Evolutionary conservation across 2,797 vertebrate genomes (phyloP), one percentile per base, ranked within the genome.

Genomic region (Sus cebifrons): DNA sequence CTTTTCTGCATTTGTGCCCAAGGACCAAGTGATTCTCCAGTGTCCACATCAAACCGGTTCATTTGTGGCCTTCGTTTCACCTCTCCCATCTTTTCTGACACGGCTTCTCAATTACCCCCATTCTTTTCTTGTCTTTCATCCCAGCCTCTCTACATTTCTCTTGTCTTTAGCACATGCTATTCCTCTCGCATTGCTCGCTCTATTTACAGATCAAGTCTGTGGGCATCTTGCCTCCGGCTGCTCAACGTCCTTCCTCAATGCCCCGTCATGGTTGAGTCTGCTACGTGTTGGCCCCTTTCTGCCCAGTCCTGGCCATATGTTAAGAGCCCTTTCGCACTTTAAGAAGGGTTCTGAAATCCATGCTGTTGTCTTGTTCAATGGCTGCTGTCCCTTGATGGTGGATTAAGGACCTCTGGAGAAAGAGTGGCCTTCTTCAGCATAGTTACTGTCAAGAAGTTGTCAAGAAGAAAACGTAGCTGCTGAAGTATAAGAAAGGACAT

Each of bases 381-480:
- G 93, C 29, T 86, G 13, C 2, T 58, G 16, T 81, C 67, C 78
- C 15, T 62, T 56, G 27, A 56, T 60, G 62, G 14, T 86, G n/a
- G 58, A 12, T 23, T 36, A 3, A 54, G 40, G 25, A 78, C 49
- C 16, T 44, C 6, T 49, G 74, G 78, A 78, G 40, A 23, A 85
- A 18, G 81, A 56, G 32, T 32, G 44, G 7, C 81, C 44, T 95
- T 89, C 73, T n/a, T 77, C 29, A 32, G 40, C 64, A 74, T 60
- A 40, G 2, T 65, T 73, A 60, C 21, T 44, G 18, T 82, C 15
- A 92, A 73, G 65, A 81, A 95, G 8, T 88, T 75, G 70, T 83
- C 36, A 36, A 36, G 81, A 67, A 96, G 75, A 77, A 96, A 84
- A 73, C 70, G 23, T 54, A 73, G 27, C 23, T 89, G 71, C 17